A percentile compares a stretch with the other conserved stretches of the same genome.
Evolutionary conservation across 2,888 invertebrate species (phyloP).

Genomic region (Lycia hirtaria): DNA sequence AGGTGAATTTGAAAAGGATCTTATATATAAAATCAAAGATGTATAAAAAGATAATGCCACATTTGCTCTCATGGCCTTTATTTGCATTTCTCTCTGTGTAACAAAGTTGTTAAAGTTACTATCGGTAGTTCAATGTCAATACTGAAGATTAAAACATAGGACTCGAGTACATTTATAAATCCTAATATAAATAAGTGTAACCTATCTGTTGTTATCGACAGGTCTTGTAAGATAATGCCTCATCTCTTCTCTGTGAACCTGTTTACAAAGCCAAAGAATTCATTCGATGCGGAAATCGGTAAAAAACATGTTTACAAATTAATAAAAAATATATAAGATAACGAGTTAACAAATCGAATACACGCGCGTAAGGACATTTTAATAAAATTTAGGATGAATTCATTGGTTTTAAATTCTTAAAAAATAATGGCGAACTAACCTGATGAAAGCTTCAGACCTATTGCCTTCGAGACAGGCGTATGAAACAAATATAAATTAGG

Average conservation of each 20-base stretch:
- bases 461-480: background rate
- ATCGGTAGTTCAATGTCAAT: slow-evolving; percentile 21
- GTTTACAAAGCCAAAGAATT: slow-evolving; percentile 5
- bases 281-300: background rate
- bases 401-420: slow-evolving; percentile 7
- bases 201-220: slow-evolving; percentile 7
- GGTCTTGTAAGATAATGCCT: slow-evolving; percentile 9
- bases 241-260: slow-evolving; percentile 13
- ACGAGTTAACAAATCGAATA: background rate
- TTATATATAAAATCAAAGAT: slow-evolving; percentile 18
- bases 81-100: slow-evolving; percentile 27
- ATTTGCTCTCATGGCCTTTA: slow-evolving; percentile 30
- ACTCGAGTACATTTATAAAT: slow-evolving; percentile 20
- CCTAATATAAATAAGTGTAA: slow-evolving; percentile 10
- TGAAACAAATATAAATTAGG: background rate
- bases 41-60: slow-evolving; percentile 26
- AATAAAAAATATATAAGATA: background rate
- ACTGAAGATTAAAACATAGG: slow-evolving; percentile 23
- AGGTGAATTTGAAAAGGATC: background rate
- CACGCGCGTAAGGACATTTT: background rate
- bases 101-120: slow-evolving; percentile 25
- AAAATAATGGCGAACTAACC: background rate
- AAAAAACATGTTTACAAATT: background rate
- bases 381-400: slow-evolving; percentile 7
- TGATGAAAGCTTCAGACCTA: background rate